Evolutionary conservation across 2,113 vertebrate genomes (phyloP), one percentile per base, ranked within the genome.

Genomic region (Heliornis fulica): DNA sequence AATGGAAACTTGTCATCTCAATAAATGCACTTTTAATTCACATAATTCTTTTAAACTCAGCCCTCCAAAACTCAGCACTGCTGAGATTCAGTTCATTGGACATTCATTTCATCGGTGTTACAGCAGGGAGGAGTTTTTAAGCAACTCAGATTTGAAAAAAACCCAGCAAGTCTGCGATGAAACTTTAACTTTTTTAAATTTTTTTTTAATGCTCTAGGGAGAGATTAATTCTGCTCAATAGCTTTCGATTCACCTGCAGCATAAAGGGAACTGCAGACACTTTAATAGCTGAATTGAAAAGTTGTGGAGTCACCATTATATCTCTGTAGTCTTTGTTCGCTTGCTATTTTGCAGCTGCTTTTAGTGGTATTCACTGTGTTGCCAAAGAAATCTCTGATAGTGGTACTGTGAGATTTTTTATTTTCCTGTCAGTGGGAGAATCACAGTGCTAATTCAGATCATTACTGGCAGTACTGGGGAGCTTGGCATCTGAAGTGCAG

Each of bases 321-420:
- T 46, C 70, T 90, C 87, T 63, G 48, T 64, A 93, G 80, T 70
- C 81, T 93, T 94, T 94, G 70, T 90, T 94, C 87, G 1, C 45
- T 96, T 83, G 82, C 78, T 96, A 34, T 94, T 96, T 94, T 94
- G 84, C 74, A 95, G 70, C 86, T 96, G 80, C 93, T 93, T 94
- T 96, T 82, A 36, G 71, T 5, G 4, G 78, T 87, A 76, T 91
- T 96, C 91, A 69, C 81, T 65, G 78, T 65, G 78, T 75, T 89
- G 70, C 70, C 59, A 65, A 90, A 72, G 80, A 82, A 84, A 76
- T 86, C 77, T 56, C 45, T 60, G 80, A 59, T 38, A 63, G 72
- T n/a, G 36, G 64, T 64, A 70, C 71, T 54, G 15, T 19, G 68
- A 92, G 53, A 56, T 60, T 93, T 92, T n/a, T 93, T 90, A 75